Conservation (phyloP, 2,888 invertebrate species). For the Allacma fusca region DNA sequence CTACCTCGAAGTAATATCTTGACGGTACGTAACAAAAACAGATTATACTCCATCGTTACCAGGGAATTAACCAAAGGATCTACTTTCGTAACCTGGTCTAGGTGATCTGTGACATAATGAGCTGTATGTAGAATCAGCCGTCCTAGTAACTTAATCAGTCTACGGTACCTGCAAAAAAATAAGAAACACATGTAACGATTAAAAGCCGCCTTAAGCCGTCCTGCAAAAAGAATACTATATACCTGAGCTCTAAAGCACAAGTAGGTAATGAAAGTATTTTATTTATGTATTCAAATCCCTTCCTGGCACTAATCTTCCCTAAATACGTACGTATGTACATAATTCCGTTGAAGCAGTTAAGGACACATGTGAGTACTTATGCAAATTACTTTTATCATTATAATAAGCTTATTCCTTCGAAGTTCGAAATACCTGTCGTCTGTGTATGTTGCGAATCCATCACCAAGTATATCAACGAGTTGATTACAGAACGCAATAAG, state of each 20-base stretch:
- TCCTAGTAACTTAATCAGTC: constrained; percentile 69
- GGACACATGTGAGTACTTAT: constrained; percentile 30
- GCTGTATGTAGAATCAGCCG: constrained; percentile 75
- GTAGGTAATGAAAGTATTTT: constrained; percentile 7
- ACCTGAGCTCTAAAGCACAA: constrained; percentile 16
- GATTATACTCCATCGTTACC: constrained; percentile 75
- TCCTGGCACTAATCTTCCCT: constrained; percentile 11
- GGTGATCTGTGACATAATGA: constrained; percentile 77
- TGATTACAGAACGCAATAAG: constrained; percentile 76
- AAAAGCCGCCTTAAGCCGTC: not conserved
- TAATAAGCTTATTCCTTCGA: constrained; percentile 18
- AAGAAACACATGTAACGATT: constrained; percentile 2
- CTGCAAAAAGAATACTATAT: not conserved
- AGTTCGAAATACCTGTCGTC: constrained; percentile 68
- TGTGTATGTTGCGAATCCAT: constrained; percentile 74
- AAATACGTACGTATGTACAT: not conserved
- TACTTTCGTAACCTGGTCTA: constrained; percentile 67
- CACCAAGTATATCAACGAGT: constrained; percentile 71
- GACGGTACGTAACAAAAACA: constrained; percentile 75
- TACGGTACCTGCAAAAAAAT: constrained; percentile 52
- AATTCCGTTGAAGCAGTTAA: constrained; percentile 64
- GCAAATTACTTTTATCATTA: constrained; percentile 60
- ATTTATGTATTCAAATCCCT: constrained; percentile 30
- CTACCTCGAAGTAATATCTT: constrained; percentile 75
- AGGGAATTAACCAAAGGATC: constrained; percentile 58